Evolutionary conservation across 1,140 invertebrate species (phyloP).

Genomic region (Galendromus occidentalis): DNA sequence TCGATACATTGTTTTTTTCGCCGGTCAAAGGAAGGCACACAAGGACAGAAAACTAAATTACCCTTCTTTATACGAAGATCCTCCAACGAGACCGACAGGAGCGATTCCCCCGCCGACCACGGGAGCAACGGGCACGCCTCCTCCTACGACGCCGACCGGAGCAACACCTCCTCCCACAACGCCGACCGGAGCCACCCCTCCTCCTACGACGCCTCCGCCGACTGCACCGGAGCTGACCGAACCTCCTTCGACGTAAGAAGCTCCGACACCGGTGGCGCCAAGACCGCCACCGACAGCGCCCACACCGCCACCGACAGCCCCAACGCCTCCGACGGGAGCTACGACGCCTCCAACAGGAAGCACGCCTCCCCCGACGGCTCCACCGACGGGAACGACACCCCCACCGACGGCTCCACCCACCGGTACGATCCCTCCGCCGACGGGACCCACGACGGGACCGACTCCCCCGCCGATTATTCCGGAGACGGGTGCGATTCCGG

Average conservation of each 20-base stretch:
- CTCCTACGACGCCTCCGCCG: background rate
- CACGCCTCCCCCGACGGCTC: background rate
- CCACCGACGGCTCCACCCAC: background rate
- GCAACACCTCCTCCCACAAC: background rate
- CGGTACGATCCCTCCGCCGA: background rate
- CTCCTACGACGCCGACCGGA: background rate
- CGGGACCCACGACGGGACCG: background rate
- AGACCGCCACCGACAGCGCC: background rate
- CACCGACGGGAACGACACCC: background rate
- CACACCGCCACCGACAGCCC: background rate
- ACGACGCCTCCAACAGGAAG: background rate
- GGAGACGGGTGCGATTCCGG: background rate
- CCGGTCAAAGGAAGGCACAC: background rate
- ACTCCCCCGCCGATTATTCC: background rate
- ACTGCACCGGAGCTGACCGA: background rate
- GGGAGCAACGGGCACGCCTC: background rate
- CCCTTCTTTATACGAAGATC: background rate
- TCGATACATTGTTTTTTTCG: background rate
- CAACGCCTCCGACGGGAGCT: background rate
- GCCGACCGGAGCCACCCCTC: background rate
- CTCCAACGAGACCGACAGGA: background rate
- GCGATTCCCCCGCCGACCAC: background rate
- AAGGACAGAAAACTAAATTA: background rate
- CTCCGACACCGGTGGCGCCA: background rate
- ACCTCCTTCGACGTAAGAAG: background rate